Evolutionary conservation across 2,888 invertebrate species (phyloP), one percentile per base, ranked within the genome.

Genomic region (Megaustenia siamemsis): DNA sequence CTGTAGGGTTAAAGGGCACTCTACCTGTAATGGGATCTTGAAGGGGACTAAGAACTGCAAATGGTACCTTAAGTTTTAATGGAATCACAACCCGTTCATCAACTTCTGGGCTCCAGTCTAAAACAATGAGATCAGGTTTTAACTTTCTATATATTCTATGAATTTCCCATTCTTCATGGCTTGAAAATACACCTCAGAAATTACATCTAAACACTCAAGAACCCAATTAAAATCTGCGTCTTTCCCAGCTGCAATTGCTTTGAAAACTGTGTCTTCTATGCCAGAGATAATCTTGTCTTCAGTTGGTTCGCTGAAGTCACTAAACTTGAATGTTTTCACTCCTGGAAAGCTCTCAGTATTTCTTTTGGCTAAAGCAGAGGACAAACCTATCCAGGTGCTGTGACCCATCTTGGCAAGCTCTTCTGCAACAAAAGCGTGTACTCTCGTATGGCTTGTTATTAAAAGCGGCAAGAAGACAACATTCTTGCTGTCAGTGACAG

Each of bases 361-460:
- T 49, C 73, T 45, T 32, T 45, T 73, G n/a, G n/a, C n/a, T 18
- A 73, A 28, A 49, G 73, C 73, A 18, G 73, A 45, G 49, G 73
- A 28, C 2, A 73, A 4, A 1, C 12, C 73, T 18, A 45, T 12
- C 73, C 73, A 73, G 10, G 32, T 32, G 1, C 49, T 43, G 49
- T 73, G 73, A 12, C 49, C 49, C 43, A 73, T 28, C 73, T 49
- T 73, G 5, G 73, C 49, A 18, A 73, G 45, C 49, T 73, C 73
- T 45, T 45, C 28, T 15, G 73, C 73, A 15, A 45, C 49, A 73
- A 73, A 45, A 0, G 68, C 38, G 24, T 68, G 68, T 18, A 68
- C 5, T 68, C 68, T 68, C 15, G 38, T 40, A 68, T 73, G 73
- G n/a, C 73, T 73, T 73, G 73, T 45, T 4, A 73, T 45, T 10